Evolutionary conservation across 1,140 invertebrate genomes (phyloP), one percentile per base, ranked within the genome.

Genomic region (Neodiprion lecontei): DNA sequence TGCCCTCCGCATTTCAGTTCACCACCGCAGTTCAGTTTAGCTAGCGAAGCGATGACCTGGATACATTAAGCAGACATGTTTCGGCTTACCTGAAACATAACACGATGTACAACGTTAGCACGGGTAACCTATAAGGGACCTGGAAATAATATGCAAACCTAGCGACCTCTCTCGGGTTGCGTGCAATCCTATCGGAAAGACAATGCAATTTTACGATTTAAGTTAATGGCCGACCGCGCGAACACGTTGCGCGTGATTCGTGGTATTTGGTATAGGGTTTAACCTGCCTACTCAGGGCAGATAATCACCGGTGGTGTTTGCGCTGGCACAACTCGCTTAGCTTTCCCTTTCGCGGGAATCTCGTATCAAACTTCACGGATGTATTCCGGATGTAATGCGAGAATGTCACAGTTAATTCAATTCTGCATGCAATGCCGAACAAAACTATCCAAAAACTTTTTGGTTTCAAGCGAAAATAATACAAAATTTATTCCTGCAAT

Each of bases 241-340:
- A 80, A 81, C 81, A 82, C 80, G 80, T 80, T 80, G 77, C 76
- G 78, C 67, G 17, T 69, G 67, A 84, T 87, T 85, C 85, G 86
- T 87, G 87, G 84, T 88, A 87, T 88, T 88, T 84, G 87, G 86
- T 88, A 88, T 88, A 86, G 82, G 28, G 11, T 14, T 61, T 9
- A 14, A 61, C 53, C 28, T 40, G 28, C 28, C 28, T 40, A 40
- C 28, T 40, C 28, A 40, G 28, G 28, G 28, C 28, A 86, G 83
- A 86, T 87, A 88, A 88, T 88, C 87, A 82, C 81, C 81, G 78
- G 80, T 72, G 48, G 47, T 67, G 73, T 75, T 74, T 73, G 76
- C 74, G 73, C 53, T 75, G 73, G 72, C 72, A 67, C 70, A 68
- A 67, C 72, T 69, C 67, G 69, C 74, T 76, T 72, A 76, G 80